Percentiles rank a stretch among this genome's conserved stretches.
Evolutionary conservation across 2,888 invertebrate species (phyloP).

Genomic region (Tetragonisca angustula): DNA sequence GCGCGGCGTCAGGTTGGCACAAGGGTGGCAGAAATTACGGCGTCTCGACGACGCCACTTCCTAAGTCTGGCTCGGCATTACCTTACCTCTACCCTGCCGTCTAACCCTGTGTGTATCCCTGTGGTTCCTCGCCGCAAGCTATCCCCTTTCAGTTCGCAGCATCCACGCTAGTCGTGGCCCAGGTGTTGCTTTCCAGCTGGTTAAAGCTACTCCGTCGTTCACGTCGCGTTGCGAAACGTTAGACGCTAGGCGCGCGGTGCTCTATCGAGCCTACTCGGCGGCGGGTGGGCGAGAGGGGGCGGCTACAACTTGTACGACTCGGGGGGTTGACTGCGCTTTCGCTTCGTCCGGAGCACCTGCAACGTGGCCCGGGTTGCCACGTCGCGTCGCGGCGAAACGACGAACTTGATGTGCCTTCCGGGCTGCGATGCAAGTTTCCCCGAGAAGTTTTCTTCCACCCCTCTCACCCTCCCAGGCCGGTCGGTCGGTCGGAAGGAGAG

Average conservation of each 20-base stretch:
- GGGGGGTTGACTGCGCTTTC: slow-evolving; percentile 37
- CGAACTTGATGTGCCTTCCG: slow-evolving; percentile 82
- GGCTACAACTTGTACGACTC: slow-evolving; percentile 61
- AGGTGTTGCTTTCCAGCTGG: slow-evolving; percentile 73
- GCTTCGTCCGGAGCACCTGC: slow-evolving; percentile 36
- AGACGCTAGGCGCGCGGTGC: slow-evolving; percentile 19
- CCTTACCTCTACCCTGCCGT: slow-evolving; percentile 53
- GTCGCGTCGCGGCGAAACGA: slow-evolving; percentile 36
- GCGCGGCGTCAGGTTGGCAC: slow-evolving; percentile 78
- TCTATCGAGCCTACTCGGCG: slow-evolving; percentile 46
- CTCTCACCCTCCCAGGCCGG: not conserved
- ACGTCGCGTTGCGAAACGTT: slow-evolving; percentile 28
- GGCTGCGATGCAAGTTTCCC: slow-evolving; percentile 79
- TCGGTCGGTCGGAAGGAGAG: not conserved
- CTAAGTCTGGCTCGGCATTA: slow-evolving; percentile 78
- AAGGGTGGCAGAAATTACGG: slow-evolving; percentile 82
- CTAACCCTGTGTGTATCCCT: slow-evolving; percentile 61
- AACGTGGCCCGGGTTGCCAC: slow-evolving; percentile 12
- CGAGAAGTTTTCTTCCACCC: slow-evolving; percentile 69
- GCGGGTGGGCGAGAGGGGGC: slow-evolving; percentile 5
- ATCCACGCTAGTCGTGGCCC: slow-evolving; percentile 62
- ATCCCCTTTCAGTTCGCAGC: slow-evolving; percentile 39
- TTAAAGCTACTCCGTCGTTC: slow-evolving; percentile 70
- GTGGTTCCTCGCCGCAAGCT: slow-evolving; percentile 35
- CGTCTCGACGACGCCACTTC: slow-evolving; percentile 82